phyloP scores from a whole-genome alignment of 2,113 vertebrate genomes.

The Vidua chalybeata region DNA sequence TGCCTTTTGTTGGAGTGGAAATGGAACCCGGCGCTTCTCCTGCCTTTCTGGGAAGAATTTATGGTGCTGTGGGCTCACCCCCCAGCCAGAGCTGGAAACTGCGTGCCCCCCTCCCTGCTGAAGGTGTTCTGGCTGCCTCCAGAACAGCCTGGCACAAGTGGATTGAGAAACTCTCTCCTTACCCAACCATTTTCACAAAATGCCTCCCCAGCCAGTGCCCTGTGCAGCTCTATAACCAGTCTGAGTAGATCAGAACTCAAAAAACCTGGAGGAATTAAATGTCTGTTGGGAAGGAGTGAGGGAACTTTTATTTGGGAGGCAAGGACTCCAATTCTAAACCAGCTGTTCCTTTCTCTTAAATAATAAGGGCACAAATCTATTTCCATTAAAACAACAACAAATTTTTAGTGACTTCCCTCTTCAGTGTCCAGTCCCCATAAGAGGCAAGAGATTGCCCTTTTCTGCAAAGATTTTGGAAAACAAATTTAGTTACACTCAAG shows the following conservation, averaged over 20 bases:
- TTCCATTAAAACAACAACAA: not conserved
- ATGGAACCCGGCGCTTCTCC: not conserved
- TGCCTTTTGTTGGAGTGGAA: not conserved
- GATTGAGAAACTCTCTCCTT: not conserved
- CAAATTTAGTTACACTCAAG: not conserved
- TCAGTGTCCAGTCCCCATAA: not conserved
- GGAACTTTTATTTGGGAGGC: not conserved
- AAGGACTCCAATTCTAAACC: not conserved
- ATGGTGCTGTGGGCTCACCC: not conserved
- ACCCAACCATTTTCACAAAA: not conserved
- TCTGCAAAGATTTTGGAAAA: not conserved
- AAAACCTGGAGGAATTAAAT: not conserved
- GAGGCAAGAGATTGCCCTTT: not conserved
- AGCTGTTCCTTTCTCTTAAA: not conserved
- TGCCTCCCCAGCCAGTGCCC: not conserved
- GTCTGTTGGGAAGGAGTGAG: not conserved
- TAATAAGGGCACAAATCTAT: not conserved
- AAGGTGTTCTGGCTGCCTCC: not conserved
- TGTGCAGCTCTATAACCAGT: not conserved
- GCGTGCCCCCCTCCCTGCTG: accelerated
- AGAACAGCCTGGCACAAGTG: not conserved
- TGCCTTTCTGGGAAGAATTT: not conserved
- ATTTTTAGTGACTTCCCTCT: not conserved
- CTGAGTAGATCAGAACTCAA: not conserved
- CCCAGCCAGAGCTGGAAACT: not conserved